Evolutionary conservation across 2,797 vertebrate genomes (phyloP), one percentile per base, ranked within the genome.

Genomic region (Pantherophis alleghaniensis): DNA sequence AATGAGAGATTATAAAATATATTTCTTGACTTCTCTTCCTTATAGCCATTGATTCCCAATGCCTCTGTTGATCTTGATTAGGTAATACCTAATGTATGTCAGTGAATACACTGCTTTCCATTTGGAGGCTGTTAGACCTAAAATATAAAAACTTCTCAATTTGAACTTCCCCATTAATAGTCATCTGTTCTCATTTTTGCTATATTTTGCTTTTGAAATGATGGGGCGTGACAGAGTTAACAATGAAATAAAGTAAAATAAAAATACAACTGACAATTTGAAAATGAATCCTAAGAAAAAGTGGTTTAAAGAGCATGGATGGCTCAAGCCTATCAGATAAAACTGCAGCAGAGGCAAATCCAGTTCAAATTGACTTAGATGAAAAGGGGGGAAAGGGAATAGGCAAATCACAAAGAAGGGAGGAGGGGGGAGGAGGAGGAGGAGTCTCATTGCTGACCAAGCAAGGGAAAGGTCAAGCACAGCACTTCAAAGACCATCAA

Each of bases 191-290:
- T 94, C 93, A 94, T 91, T 91, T 79, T 60, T 91, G 42, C 92
- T 63, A 22, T 20, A 92, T 93, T 91, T 93, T 0, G 0, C 63
- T 79, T 14, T 7, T 0, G 16, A 93, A 61, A n/a, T 57, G 92
- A 93, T 92, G 60, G 91, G 94, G 93, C 59, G 79, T 87, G 93
- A 94, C 95, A 94, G 1, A 28, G 12, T 63, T 87, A 95, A 53
- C 47, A 92, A 90, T 26, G 7, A 2, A 28, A 95, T 95, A 93
- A 32, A 79, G 89, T 74, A 91, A 94, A 93, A 90, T 87, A 95
- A 91, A 95, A 91, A 1, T 12, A 42, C 57, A 60, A 24, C 91
- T 83, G 94, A 96, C 90, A 86, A 20, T 91, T 60, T 93, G 91
- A 91, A 60, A 4, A 3, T 0, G 47, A 53, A 28, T 16, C 18